Base-by-base conservation (phyloP, 2,888 invertebrate genomes). In the Hanleya hanleyi region DNA sequence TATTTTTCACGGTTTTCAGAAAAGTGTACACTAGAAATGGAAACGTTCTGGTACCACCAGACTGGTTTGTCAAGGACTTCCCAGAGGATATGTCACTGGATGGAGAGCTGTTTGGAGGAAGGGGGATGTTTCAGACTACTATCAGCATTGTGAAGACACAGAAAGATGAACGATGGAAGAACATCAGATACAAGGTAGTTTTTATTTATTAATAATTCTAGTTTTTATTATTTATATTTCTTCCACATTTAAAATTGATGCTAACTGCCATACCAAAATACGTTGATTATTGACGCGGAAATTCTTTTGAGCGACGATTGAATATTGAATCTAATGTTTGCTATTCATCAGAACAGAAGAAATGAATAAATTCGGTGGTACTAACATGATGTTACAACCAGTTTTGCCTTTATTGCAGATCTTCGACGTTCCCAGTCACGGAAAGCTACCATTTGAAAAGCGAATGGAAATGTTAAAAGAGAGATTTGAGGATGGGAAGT, bases 61-160 rank as follows among this genome's bases (percentile, higher is more conserved):
- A 71, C 26, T 80, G 77, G 78, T 78, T 78, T 67, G 69, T 65
- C 4, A 32, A 87, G 84, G 84, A 85, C 70, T 76, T 87, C 32
- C 88, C 88, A 3, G 79, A 70, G 67, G 84, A 88, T 69, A 86
- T 88, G 81, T 80, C 82, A 61, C 71, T 88, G 49, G 88, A 88
- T 76, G 88, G 88, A 26, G 88, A 88, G 76, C 71, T 88, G 64
- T 88, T 88, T 77, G 87, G 87, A 41, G 88, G 88, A 0, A 76
- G 89, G 37, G 87, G 87, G 36, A 81, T 85, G 72, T 89, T 89
- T 75, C 89, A 89, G 77, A 81, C 84, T 0, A 88, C 87, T 15
- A 86, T 89, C 69, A 87, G 84, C 74, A 87, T 89, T 64, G 88
- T 89, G 3, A 89, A 89, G 74, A 87, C 81, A 38, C 81, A 83